Evolutionary conservation across 2,797 vertebrate genomes (phyloP).

Genomic region (Alosa sapidissima): DNA sequence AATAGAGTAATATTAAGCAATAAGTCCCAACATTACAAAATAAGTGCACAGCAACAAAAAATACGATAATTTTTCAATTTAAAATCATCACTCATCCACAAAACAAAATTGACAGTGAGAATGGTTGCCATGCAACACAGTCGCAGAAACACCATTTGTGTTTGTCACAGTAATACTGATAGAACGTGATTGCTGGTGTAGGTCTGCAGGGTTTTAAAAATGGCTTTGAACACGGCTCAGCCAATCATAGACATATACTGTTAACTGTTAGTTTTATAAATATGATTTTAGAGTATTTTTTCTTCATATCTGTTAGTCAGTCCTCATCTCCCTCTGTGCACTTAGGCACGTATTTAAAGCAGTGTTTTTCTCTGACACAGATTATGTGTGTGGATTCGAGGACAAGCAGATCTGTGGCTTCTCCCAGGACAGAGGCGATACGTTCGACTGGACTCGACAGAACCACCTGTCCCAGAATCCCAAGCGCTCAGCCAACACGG

Average conservation of each 20-base stretch:
- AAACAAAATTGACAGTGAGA: too few species aligned
- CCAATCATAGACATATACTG: too few species aligned
- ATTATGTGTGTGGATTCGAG: slow-evolving; percentile 89
- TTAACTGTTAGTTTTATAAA: not conserved
- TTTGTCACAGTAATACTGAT: too few species aligned
- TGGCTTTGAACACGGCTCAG: too few species aligned
- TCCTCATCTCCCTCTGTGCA: not conserved
- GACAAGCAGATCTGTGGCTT: slow-evolving; percentile 93
- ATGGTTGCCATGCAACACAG: too few species aligned
- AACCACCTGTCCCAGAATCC: slow-evolving; percentile 91
- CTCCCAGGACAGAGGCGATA: slow-evolving; percentile 88
- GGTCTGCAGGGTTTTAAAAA: too few species aligned
- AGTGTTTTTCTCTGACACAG: slow-evolving; percentile 44
- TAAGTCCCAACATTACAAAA: too few species aligned
- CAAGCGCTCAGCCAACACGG: slow-evolving; percentile 90
- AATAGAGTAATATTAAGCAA: not conserved
- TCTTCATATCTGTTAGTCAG: not conserved
- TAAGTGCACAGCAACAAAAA: not conserved
- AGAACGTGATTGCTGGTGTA: too few species aligned
- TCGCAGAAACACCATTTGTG: too few species aligned
- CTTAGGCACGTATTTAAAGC: not conserved
- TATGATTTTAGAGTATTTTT: not conserved
- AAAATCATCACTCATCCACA: too few species aligned
- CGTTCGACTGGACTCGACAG: slow-evolving; percentile 95
- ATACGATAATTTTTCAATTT: too few species aligned